Base-by-base conservation (phyloP, 2,797 vertebrate genomes). In the Macroramphosus scolopax region DNA sequence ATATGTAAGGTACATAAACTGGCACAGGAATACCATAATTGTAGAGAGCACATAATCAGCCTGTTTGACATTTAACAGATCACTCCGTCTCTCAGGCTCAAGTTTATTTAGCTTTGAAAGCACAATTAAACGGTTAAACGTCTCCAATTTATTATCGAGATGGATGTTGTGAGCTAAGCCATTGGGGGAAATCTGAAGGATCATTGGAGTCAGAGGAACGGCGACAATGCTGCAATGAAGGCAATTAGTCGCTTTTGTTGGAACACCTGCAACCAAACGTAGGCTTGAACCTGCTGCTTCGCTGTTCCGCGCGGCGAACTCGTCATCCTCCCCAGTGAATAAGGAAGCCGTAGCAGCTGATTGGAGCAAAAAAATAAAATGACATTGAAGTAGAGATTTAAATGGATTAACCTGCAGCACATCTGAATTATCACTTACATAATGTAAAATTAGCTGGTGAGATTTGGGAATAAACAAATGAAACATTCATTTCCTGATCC, bases 181-280 rank as follows among this genome's bases (percentile, higher is more conserved):
- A 36, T 29, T 63, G 58, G 62, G 45, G 47, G 69, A 45, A 75
- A 68, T 75, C 53, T 80, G 35, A 62, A 80, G 72, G 66, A 79
- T 77, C 29, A 51, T 32, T 28, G 66, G 63, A 77, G 72, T 77
- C 71, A 39, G 58, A 82, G 72, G 67, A 83, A 45, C 60, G 41
- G 68, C 54, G 39, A 66, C 62, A 71, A 59, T 51, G 37, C 53
- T 47, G 60, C 35, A 5, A 43, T 43, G 62, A 44, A 60, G 62
- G 77, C 71, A 88, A 87, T 88, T 87, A 88, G 51, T 67, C 30
- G 67, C 73, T 75, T 84, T 86, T 83, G 80, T 83, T 29, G 56
- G 66, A 81, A 61, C 82, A 86, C 84, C 85, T 88, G 84, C 75
- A 52, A 63, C 13, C 68, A 77, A 72, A 73, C 17, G 24, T 6